Evolutionary conservation across 2,888 invertebrate species (phyloP).

Genomic region (Rhyacophila evoluta): DNA sequence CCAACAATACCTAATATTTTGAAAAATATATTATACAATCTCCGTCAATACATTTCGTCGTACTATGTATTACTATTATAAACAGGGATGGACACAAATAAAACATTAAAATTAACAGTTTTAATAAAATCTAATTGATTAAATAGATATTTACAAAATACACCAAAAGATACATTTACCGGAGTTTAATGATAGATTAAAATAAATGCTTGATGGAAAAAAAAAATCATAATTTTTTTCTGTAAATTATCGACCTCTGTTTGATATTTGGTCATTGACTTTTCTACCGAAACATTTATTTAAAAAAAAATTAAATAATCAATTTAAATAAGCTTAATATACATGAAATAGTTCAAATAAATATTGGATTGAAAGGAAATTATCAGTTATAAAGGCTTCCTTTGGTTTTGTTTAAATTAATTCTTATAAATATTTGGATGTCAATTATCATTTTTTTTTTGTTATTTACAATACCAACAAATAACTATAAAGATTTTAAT

Average conservation of each 20-base stretch:
- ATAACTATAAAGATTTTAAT: constrained; percentile 10
- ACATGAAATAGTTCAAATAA: too few relatives aligned
- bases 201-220: background rate
- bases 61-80: background rate
- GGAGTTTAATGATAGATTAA: background rate
- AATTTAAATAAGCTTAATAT: too few relatives aligned
- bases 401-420: constrained; percentile 25
- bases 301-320: too few relatives aligned
- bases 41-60: background rate
- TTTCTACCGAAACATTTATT: too few relatives aligned
- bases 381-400: constrained; percentile 13
- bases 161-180: background rate
- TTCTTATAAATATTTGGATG: constrained; percentile 23
- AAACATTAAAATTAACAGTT: constrained; percentile 12
- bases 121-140: background rate
- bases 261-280: too few relatives aligned
- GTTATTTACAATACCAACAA: constrained; percentile 30
- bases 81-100: constrained; percentile 12
- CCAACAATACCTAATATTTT: constrained; percentile 6
- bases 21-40: constrained; percentile 29
- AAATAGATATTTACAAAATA: constrained; percentile 15
- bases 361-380: too few relatives aligned
- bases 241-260: too few relatives aligned
- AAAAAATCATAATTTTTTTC: too few relatives aligned
- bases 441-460: constrained; percentile 8